A percentile compares a stretch with the other conserved stretches of the same genome.
Conservation (phyloP, 2,113 vertebrate genomes). For the Penelope pileata region DNA sequence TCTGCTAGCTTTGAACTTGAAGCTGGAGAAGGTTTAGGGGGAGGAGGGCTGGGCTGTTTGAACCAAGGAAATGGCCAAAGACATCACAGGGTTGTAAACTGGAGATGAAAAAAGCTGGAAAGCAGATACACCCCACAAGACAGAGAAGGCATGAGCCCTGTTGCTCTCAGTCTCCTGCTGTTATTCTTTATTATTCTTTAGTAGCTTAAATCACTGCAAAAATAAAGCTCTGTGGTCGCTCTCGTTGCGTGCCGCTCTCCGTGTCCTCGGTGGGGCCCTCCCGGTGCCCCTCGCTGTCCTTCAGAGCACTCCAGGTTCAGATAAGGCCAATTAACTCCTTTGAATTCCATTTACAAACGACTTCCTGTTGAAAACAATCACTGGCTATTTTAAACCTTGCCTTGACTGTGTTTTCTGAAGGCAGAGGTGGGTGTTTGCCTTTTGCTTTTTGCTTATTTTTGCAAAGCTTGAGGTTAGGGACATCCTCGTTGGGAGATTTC, state of each 20-base stretch:
- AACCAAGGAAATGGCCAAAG: not conserved
- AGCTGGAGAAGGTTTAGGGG: not conserved
- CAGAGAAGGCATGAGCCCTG: not conserved
- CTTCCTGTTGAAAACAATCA: conserved; percentile 26
- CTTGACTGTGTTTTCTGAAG: not conserved
- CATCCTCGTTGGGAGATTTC: not conserved
- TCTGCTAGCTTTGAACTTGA: not conserved
- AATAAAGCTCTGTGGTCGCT: not conserved
- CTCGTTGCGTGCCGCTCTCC: not conserved
- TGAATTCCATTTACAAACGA: not conserved
- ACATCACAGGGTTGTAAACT: not conserved
- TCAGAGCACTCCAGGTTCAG: not conserved
- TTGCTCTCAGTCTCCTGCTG: not conserved
- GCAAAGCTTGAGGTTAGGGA: not conserved
- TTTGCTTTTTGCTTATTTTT: not conserved
- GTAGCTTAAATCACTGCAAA: not conserved
- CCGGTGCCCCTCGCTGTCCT: not conserved
- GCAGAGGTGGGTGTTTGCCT: not conserved
- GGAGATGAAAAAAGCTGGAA: not conserved
- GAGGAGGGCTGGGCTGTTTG: not conserved
- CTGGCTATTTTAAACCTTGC: not conserved
- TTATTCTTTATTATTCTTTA: rapidly evolving
- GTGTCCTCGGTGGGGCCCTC: not conserved
- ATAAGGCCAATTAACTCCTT: conserved; percentile 29
- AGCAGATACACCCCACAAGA: not conserved